Conservation (phyloP, 2,797 vertebrate species). For the Synanceia verrucosa region DNA sequence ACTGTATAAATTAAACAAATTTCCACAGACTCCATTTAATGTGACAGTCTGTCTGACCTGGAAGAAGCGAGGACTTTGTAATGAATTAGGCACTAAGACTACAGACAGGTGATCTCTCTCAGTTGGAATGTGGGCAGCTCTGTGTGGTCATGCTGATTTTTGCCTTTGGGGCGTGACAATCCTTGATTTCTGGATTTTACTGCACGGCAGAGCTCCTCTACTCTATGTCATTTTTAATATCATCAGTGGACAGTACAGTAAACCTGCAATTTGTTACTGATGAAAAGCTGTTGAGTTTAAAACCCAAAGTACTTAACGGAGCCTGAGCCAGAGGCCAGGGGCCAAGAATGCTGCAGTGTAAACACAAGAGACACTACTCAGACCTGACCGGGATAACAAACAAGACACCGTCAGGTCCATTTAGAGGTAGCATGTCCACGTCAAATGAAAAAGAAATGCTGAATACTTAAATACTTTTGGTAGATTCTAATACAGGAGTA, state of each 20-base stretch:
- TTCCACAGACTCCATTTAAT: slow-evolving; percentile 41
- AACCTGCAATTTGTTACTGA: slow-evolving; percentile 67
- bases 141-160: slow-evolving; percentile 50
- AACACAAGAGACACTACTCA: slow-evolving; percentile 42
- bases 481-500: slow-evolving; percentile 4
- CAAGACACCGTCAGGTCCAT: background rate
- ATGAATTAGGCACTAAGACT: slow-evolving; percentile 40
- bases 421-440: slow-evolving; percentile 3
- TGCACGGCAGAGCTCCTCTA: slow-evolving; percentile 20
- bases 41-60: slow-evolving; percentile 27
- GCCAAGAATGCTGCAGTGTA: slow-evolving; percentile 43
- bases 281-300: slow-evolving; percentile 62
- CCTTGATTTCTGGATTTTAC: slow-evolving; percentile 51
- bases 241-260: slow-evolving; percentile 40
- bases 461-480: background rate
- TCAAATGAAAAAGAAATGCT: background rate
- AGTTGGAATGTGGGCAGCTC: slow-evolving; percentile 57
- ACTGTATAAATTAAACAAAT: slow-evolving; percentile 5
- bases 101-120: slow-evolving; percentile 59
- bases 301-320: slow-evolving; percentile 44
- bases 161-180: slow-evolving; percentile 42
- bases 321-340: slow-evolving; percentile 15
- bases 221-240: slow-evolving; percentile 47
- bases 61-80: slow-evolving; percentile 27
- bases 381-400: slow-evolving; percentile 23